Evolutionary conservation across 2,113 vertebrate species (phyloP).

Genomic region (Ploceus nigricollis): DNA sequence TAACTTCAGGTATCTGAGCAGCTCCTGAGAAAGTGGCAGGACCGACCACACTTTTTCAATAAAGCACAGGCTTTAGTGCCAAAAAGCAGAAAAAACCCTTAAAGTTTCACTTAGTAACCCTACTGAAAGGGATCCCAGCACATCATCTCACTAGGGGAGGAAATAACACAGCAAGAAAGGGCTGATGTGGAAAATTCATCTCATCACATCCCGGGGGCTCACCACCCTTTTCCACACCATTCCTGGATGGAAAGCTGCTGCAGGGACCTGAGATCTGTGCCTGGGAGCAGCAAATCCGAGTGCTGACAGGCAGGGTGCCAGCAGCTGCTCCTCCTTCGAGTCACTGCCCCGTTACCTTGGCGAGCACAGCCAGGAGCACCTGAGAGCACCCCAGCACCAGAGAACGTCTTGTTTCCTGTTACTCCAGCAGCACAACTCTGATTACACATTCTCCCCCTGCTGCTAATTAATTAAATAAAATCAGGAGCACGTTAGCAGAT

Average conservation of each 20-base stretch:
- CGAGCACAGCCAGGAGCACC: background rate
- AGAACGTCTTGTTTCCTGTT: background rate
- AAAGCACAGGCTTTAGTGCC: background rate
- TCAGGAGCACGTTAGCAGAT: background rate
- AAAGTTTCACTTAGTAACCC: background rate
- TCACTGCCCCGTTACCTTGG: background rate
- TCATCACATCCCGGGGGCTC: background rate
- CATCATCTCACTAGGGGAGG: fast-evolving
- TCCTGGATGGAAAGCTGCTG: background rate
- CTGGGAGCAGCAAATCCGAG: fast-evolving
- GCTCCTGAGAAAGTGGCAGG: background rate
- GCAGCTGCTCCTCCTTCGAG: background rate
- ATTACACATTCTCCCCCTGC: background rate
- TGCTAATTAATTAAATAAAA: slow-evolving; percentile 2
- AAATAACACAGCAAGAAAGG: fast-evolving
- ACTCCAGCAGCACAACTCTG: background rate
- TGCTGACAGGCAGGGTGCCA: fast-evolving
- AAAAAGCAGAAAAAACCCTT: background rate
- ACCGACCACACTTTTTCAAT: background rate
- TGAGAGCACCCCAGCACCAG: background rate
- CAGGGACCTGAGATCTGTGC: fast-evolving
- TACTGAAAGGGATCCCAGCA: background rate
- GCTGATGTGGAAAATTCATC: background rate
- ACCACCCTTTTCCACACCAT: fast-evolving
- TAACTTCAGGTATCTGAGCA: background rate